These are phyloP conservation scores for Hydraecia micacea DNA, from an alignment of 2,888 invertebrate genomes.

Conservation along the genomic window DNA sequence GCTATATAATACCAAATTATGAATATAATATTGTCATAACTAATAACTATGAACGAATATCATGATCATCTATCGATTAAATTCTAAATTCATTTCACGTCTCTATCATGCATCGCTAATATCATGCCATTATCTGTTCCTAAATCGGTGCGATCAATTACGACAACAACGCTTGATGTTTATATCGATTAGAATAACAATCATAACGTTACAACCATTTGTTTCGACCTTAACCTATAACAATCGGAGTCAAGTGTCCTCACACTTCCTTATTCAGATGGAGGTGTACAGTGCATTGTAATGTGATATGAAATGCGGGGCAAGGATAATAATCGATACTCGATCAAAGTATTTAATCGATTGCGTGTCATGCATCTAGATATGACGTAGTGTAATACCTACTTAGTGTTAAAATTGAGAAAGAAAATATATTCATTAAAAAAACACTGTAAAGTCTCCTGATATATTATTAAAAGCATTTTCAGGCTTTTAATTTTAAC, in stretches of 20 bases:
- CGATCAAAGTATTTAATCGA: slow-evolving; percentile 33
- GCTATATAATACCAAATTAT: background rate
- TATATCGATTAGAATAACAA: slow-evolving; percentile 62
- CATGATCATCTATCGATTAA: slow-evolving; percentile 22
- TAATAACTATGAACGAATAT: slow-evolving; percentile 1
- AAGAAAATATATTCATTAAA: background rate
- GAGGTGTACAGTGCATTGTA: slow-evolving; percentile 71
- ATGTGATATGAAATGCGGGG: slow-evolving; percentile 74
- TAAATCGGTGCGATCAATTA: slow-evolving; percentile 60
- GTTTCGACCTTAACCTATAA: slow-evolving; percentile 78
- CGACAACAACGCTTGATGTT: slow-evolving; percentile 54
- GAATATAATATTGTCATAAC: background rate
- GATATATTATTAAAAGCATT: background rate
- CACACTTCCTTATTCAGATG: slow-evolving; percentile 74
- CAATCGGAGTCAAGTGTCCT: slow-evolving; percentile 72
- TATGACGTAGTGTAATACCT: background rate
- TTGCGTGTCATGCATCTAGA: slow-evolving; percentile 1
- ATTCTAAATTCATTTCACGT: slow-evolving; percentile 44
- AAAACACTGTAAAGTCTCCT: background rate
- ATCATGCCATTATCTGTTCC: slow-evolving; percentile 31
- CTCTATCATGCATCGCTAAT: slow-evolving; percentile 40
- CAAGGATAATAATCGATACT: slow-evolving; percentile 69
- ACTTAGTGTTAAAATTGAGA: background rate
- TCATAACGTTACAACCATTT: slow-evolving; percentile 45
- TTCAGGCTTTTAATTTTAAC: background rate